Percentiles rank a stretch among this genome's conserved stretches.
Conservation (phyloP, 2,797 vertebrate genomes). For the Capromys pilorides region DNA sequence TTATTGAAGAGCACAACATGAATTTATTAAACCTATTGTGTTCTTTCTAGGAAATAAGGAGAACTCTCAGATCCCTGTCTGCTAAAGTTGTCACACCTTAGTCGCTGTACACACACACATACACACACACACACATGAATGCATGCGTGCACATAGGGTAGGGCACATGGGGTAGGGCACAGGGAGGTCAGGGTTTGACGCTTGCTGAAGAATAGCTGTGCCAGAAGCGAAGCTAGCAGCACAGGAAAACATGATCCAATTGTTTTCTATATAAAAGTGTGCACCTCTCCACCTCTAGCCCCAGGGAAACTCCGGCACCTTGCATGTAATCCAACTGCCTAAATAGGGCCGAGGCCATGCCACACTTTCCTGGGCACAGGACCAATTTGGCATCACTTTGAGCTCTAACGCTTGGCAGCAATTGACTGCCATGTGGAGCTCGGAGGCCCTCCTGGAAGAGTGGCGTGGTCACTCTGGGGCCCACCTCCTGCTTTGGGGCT, state of each 20-base stretch:
- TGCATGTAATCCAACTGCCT: neutral
- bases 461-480: neutral
- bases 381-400: neutral
- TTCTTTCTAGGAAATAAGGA: constrained; percentile 40
- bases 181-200: neutral
- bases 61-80: neutral
- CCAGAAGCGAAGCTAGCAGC: neutral
- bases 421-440: neutral
- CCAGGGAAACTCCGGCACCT: neutral
- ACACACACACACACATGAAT: too few relatives aligned
- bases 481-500: neutral
- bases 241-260: neutral
- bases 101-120: neutral
- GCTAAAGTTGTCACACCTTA: neutral
- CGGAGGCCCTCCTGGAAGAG: neutral
- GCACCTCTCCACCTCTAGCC: neutral
- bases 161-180: neutral
- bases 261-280: neutral
- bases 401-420: neutral
- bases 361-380: neutral
- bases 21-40: constrained; percentile 14
- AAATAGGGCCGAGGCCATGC: neutral
- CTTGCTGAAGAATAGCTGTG: neutral
- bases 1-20: constrained; percentile 33
- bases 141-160: too few relatives aligned